Conservation (phyloP, 1,140 invertebrate genomes). For the Leptopilina boulardi region DNA sequence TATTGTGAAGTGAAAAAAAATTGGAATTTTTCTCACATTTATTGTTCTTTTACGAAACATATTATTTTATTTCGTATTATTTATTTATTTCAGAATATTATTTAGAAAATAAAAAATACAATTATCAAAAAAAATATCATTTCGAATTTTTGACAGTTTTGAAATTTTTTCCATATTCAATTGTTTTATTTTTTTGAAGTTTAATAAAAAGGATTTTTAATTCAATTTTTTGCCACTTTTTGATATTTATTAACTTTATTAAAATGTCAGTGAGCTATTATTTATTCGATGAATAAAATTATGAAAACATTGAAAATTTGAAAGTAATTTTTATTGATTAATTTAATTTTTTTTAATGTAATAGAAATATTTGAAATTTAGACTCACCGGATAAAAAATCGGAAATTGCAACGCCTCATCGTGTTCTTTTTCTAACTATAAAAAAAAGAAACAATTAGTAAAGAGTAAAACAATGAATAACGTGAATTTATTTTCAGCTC, state of each 20-base stretch:
- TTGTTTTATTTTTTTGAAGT: too few species aligned
- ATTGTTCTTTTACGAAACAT: conserved; percentile 16
- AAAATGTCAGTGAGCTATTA: conserved; percentile 73
- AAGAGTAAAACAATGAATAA: neutral
- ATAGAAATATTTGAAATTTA: neutral
- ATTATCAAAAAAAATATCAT: too few species aligned
- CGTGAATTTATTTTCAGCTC: conserved; percentile 59
- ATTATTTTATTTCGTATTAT: too few species aligned
- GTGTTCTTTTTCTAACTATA: neutral
- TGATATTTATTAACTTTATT: conserved; percentile 74
- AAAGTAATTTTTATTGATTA: too few species aligned
- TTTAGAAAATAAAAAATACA: too few species aligned
- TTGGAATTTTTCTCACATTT: conserved; percentile 44
- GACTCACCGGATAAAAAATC: neutral
- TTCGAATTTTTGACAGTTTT: too few species aligned
- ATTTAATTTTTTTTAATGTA: too few species aligned
- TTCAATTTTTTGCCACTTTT: conserved; percentile 72
- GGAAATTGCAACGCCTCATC: neutral
- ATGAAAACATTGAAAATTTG: too few species aligned
- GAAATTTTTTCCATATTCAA: too few species aligned
- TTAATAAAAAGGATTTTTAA: too few species aligned
- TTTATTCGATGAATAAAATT: too few species aligned
- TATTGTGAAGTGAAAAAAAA: neutral
- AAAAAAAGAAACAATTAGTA: neutral
- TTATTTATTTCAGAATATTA: too few species aligned